Evolutionary conservation across 2,888 invertebrate species (phyloP).

Genomic region (Yponomeuta malinellus): DNA sequence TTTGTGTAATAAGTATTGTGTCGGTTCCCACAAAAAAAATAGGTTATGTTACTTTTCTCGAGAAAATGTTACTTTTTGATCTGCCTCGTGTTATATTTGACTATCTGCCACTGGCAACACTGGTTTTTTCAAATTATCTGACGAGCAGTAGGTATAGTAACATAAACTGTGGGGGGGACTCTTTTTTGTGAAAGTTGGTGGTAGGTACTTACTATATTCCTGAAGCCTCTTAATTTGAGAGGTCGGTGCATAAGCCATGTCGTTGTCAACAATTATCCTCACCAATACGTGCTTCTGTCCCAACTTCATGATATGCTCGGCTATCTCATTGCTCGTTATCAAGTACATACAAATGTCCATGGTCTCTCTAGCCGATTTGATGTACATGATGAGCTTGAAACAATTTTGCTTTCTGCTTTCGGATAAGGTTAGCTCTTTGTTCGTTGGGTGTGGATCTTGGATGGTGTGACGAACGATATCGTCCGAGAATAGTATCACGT

Average conservation of each 20-base stretch:
- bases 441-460: conserved; percentile 42
- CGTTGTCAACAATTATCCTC: conserved; percentile 65
- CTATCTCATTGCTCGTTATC: conserved; percentile 64
- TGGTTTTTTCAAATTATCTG: too few species aligned
- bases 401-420: conserved; percentile 65
- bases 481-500: conserved; percentile 68
- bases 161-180: too few species aligned
- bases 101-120: too few species aligned
- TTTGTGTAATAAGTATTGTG: too few species aligned
- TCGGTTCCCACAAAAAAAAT: too few species aligned
- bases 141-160: too few species aligned
- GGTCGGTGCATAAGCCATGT: conserved; percentile 64
- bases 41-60: too few species aligned
- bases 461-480: conserved; percentile 54
- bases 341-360: conserved; percentile 70
- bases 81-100: too few species aligned
- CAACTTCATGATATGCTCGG: conserved; percentile 63
- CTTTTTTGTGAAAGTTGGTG: too few species aligned
- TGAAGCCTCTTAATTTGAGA: conserved; percentile 64
- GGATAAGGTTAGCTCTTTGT: conserved; percentile 54
- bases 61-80: too few species aligned
- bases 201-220: conserved; percentile 58
- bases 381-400: conserved; percentile 64
- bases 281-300: conserved; percentile 66
- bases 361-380: conserved; percentile 67